These are phyloP conservation scores for Lagodon rhomboides DNA, from an alignment of 2,797 vertebrate species.

Conservation along the genomic window DNA sequence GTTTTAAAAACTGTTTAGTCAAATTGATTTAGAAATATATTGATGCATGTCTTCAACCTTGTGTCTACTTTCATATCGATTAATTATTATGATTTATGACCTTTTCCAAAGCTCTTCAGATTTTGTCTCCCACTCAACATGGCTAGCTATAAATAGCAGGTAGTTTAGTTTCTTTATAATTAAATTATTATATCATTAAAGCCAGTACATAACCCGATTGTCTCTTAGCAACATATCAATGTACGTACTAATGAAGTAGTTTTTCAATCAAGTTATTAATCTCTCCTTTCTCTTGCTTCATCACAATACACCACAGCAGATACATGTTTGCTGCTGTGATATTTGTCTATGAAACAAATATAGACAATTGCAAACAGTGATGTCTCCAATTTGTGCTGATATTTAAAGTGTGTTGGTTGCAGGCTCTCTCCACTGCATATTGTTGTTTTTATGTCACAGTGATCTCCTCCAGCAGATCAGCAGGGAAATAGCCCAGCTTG, in stretches of 20 bases:
- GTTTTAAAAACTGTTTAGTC: neutral
- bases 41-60: neutral
- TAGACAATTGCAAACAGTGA: neutral
- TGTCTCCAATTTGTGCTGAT: neutral
- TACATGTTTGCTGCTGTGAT: neutral
- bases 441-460: slow-evolving; percentile 67
- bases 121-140: neutral
- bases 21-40: neutral
- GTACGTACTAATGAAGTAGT: neutral
- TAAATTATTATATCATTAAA: too few species aligned
- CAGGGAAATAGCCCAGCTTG: slow-evolving; percentile 95
- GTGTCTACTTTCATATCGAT: neutral
- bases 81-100: neutral
- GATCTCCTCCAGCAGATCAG: slow-evolving; percentile 94
- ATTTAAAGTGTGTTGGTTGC: slow-evolving; percentile 23
- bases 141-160: neutral
- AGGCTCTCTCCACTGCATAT: neutral
- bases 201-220: neutral
- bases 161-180: neutral
- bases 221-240: neutral
- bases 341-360: neutral
- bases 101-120: neutral
- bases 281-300: neutral
- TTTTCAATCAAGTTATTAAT: neutral
- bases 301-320: slow-evolving; percentile 19